phyloP scores from a whole-genome alignment of 1,140 invertebrate species.

The Diabrotica virgifera region DNA sequence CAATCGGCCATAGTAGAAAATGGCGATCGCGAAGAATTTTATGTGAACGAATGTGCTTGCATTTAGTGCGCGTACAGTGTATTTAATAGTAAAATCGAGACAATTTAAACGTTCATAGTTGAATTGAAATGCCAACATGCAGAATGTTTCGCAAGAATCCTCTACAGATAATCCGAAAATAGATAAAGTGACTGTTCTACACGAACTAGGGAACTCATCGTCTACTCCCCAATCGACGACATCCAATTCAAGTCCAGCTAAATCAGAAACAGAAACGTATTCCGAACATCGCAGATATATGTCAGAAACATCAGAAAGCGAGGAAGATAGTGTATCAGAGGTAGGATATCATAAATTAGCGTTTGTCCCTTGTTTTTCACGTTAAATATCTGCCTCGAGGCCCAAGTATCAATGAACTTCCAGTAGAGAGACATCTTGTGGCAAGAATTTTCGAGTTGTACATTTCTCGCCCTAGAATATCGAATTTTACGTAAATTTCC shows the following conservation, averaged over 20 bases:
- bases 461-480: slow-evolving; percentile 39
- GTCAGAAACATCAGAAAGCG: slow-evolving; percentile 86
- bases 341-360: slow-evolving; percentile 53
- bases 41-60: slow-evolving; percentile 44
- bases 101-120: slow-evolving; percentile 34
- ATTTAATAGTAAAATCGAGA: slow-evolving; percentile 38
- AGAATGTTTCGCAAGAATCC: slow-evolving; percentile 78
- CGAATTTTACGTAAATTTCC: slow-evolving; percentile 23
- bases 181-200: slow-evolving; percentile 61
- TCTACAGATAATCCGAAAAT: slow-evolving; percentile 72
- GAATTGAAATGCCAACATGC: slow-evolving; percentile 73
- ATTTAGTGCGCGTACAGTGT: slow-evolving; percentile 42
- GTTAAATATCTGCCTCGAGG: slow-evolving; percentile 34
- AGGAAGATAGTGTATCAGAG: slow-evolving; percentile 90
- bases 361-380: slow-evolving; percentile 32
- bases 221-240: slow-evolving; percentile 59
- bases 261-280: slow-evolving; percentile 76
- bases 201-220: slow-evolving; percentile 60
- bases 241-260: slow-evolving; percentile 62
- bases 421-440: slow-evolving; percentile 49
- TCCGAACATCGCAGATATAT: slow-evolving; percentile 78
- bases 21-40: slow-evolving; percentile 47
- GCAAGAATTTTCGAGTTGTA: slow-evolving; percentile 33
- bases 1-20: slow-evolving; percentile 46
- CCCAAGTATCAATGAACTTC: slow-evolving; percentile 48